Base-by-base conservation (phyloP, 2,888 invertebrate genomes). In the Drosophila mercatorum region DNA sequence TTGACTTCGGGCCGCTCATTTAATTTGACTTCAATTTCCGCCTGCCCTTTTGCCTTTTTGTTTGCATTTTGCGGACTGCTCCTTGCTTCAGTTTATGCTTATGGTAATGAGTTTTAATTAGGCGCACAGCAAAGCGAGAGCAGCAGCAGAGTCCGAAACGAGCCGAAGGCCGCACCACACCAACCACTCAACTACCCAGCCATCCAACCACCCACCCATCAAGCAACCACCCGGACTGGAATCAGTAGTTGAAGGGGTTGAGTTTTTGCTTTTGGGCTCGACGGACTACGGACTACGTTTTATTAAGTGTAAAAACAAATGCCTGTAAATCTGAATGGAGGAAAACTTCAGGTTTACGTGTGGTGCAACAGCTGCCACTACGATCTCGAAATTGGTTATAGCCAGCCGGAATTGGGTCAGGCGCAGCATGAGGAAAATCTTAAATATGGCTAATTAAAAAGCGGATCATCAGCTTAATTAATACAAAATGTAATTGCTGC, bases 41-140 rank as follows among this genome's bases (percentile, higher is more conserved):
- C 65, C 43, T 36, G 46, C 43, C 49, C 49, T 51, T 57, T 44
- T 60, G 2, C 17, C 4, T n/a, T 28, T 46, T 38, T 56, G 43
- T 49, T 59, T 64, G 17, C 10, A 34, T 56, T 63, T 61, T 62
- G 49, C 75, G 51, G 55, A 72, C 74, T 75, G 73, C 71, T 70
- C 69, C 75, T 77, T 79, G 79, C 84, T 87, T 66, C 77, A 80
- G 74, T 86, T 84, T 78, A 82, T 89, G 88, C 89, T 86, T 88
- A 86, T 86, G 86, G 90, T 86, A 86, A 86, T 86, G 86, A 86
- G 86, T 89, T 86, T 86, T 86, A 86, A 86, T 89, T 86, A 86
- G 86, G 86, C 86, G 86, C 86, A 65, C 86, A 86, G 86, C 85
- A 86, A 86, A 68, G 55, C 69, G 58, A 53, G 68, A 65, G 65